phyloP scores from a whole-genome alignment of 2,797 vertebrate genomes.

The Crocidura indochinensis region DNA sequence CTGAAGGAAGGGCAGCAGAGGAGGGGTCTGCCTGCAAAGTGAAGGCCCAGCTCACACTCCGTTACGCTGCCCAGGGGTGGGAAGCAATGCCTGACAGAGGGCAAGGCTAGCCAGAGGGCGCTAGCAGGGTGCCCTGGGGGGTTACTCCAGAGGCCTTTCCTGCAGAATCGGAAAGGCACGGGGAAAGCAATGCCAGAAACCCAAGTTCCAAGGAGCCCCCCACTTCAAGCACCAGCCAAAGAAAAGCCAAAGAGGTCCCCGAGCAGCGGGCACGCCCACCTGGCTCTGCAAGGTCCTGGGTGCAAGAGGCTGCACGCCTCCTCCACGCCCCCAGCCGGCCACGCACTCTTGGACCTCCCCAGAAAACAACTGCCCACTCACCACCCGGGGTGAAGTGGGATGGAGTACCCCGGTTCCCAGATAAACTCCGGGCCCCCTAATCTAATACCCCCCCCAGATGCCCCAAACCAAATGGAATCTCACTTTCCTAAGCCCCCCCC shows the following conservation, averaged over 20 bases:
- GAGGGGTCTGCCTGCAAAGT: background rate
- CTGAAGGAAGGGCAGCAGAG: too few species aligned
- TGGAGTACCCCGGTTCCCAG: background rate
- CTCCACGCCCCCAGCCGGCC: background rate
- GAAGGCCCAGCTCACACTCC: background rate
- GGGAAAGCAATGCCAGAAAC: slow-evolving; percentile 48
- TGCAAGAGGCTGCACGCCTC: background rate
- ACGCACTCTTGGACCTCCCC: background rate
- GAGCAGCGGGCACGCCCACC: background rate
- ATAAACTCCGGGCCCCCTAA: slow-evolving; percentile 58
- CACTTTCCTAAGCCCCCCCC: slow-evolving; percentile 22
- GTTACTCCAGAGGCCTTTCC: slow-evolving; percentile 71
- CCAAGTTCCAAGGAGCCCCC: slow-evolving; percentile 58
- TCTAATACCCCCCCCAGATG: background rate
- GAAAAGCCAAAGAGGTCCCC: background rate
- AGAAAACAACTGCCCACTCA: too few species aligned
- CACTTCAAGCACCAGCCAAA: background rate
- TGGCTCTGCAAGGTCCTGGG: background rate
- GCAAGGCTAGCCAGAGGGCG: too few species aligned
- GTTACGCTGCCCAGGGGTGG: too few species aligned
- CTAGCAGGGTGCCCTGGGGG: slow-evolving; percentile 31
- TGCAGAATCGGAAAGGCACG: slow-evolving; percentile 80
- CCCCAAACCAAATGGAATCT: slow-evolving; percentile 59
- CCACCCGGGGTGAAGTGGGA: too few species aligned
- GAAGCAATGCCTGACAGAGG: background rate